Conservation (phyloP, 2,888 invertebrate genomes). For the Altica lythri region DNA sequence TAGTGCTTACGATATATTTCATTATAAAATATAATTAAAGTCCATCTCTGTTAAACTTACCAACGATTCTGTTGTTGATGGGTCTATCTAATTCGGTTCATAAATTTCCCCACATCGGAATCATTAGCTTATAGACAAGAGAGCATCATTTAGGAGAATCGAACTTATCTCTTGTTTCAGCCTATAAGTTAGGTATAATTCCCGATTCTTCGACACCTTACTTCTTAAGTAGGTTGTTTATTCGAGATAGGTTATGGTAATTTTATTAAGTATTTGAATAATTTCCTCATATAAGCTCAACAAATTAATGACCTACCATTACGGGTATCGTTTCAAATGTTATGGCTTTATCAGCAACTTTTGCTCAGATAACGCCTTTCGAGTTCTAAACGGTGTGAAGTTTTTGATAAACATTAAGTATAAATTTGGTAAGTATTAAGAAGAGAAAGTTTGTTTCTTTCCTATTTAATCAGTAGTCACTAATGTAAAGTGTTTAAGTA, state of each 20-base stretch:
- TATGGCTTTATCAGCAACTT: slow-evolving; percentile 31
- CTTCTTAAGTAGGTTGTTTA: slow-evolving; percentile 36
- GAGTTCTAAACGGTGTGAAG: background rate
- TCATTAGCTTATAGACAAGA: slow-evolving; percentile 32
- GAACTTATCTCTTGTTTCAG: slow-evolving; percentile 34
- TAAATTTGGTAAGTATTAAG: background rate
- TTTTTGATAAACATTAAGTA: background rate
- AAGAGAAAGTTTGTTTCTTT: background rate
- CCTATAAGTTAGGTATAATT: slow-evolving; percentile 35
- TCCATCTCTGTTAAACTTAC: slow-evolving; percentile 17
- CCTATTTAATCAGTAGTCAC: background rate
- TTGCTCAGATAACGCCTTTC: slow-evolving; percentile 21
- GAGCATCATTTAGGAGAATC: slow-evolving; percentile 31
- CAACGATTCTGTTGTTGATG: slow-evolving; percentile 20
- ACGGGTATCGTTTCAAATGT: slow-evolving; percentile 28
- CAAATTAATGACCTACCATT: slow-evolving; percentile 34
- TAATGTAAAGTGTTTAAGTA: too few species aligned
- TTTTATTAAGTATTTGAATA: slow-evolving; percentile 38
- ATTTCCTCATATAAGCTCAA: slow-evolving; percentile 37
- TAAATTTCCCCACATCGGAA: slow-evolving; percentile 29
- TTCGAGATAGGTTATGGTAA: slow-evolving; percentile 33
- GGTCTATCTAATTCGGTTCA: slow-evolving; percentile 26
- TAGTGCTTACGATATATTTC: too few species aligned
- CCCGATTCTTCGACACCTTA: slow-evolving; percentile 41
- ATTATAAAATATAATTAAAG: too few species aligned